Conservation (phyloP, 2,888 invertebrate species). For the Polylopha cassiicola region DNA sequence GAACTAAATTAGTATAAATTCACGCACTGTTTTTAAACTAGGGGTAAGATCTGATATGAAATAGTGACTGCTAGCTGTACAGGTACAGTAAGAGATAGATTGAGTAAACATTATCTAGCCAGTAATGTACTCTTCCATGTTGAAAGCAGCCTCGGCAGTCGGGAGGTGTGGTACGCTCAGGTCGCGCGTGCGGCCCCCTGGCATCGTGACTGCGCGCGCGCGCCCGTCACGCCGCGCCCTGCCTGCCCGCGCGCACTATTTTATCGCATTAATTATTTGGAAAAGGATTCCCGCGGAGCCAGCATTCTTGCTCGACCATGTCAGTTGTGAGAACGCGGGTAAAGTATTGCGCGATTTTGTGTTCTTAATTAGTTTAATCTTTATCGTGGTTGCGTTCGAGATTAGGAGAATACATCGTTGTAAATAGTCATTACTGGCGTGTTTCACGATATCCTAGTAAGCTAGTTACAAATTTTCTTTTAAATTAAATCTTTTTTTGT, state of each 20-base stretch:
- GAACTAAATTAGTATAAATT: no score
- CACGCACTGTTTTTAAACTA: no score
- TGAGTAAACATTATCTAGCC: no score
- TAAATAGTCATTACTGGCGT: constrained; percentile 1
- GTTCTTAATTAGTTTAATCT: constrained; percentile 18
- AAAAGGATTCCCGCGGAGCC: constrained; percentile 67
- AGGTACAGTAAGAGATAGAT: no score
- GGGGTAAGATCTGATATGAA: no score
- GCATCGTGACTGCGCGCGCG: constrained; percentile 72
- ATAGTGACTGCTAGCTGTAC: no score
- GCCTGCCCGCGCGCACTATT: constrained; percentile 63
- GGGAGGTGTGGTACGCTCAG: constrained; percentile 32
- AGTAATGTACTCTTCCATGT: no score
- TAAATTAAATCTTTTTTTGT: no score
- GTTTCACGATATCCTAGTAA: no score
- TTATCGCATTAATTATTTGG: constrained; percentile 77
- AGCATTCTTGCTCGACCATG: constrained; percentile 52
- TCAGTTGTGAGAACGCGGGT: constrained; percentile 54
- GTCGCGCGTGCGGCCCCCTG: constrained; percentile 66
- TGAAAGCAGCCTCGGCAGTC: background rate
- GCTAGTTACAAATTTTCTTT: no score
- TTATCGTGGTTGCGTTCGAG: background rate
- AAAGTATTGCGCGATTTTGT: constrained; percentile 13
- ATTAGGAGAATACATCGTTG: background rate
- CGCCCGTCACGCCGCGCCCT: constrained; percentile 66